Conservation (phyloP, 2,113 vertebrate genomes). For the Dipodomys ordii region DNA sequence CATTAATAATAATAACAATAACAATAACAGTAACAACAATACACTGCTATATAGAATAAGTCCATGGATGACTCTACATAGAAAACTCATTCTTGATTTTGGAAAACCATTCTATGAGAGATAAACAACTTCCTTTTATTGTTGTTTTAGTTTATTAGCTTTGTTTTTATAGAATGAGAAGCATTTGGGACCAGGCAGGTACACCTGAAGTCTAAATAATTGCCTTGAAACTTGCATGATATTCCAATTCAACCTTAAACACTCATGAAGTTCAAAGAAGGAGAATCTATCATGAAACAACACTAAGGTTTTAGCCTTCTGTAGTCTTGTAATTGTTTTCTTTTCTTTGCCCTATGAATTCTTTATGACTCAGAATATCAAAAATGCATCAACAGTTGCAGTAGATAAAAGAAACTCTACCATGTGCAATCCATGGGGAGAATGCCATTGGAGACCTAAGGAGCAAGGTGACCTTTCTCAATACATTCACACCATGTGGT, state of each 20-base stretch:
- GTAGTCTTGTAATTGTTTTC: slow-evolving; percentile 69
- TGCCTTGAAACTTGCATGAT: slow-evolving; percentile 29
- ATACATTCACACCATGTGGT: neutral
- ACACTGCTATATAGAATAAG: neutral
- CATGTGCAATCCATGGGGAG: slow-evolving; percentile 44
- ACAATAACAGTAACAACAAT: neutral
- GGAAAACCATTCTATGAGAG: no score
- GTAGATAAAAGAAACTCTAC: slow-evolving; percentile 69
- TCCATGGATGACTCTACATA: neutral
- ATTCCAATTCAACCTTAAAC: slow-evolving; percentile 52
- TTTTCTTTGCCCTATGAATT: slow-evolving; percentile 74
- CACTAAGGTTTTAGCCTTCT: slow-evolving; percentile 7
- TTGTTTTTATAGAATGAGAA: slow-evolving; percentile 38
- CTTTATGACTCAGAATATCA: slow-evolving; percentile 79
- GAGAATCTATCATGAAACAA: slow-evolving; percentile 6
- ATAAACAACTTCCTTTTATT: neutral
- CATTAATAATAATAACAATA: neutral
- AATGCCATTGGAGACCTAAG: slow-evolving; percentile 32
- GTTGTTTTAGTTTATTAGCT: neutral
- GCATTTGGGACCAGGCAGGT: neutral
- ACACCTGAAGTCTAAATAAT: slow-evolving; percentile 36
- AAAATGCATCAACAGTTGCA: slow-evolving; percentile 64
- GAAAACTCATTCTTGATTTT: no score
- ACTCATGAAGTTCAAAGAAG: slow-evolving; percentile 62
- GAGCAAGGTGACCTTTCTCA: slow-evolving; percentile 64